A percentile compares a stretch with the other conserved stretches of the same genome.
Conservation (phyloP, 2,113 vertebrate genomes). For the Agapornis roseicollis region DNA sequence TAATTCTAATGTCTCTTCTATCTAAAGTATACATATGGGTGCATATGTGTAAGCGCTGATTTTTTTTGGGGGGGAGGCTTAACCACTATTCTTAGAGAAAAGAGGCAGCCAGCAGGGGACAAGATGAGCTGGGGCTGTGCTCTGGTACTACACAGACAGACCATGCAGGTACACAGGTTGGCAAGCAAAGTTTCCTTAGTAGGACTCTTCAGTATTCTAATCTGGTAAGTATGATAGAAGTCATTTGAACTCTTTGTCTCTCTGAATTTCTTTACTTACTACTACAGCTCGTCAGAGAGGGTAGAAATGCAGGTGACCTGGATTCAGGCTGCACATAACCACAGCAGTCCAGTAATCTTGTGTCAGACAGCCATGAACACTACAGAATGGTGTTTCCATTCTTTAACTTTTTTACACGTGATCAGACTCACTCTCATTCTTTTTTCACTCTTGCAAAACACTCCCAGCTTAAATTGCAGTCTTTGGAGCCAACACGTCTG, state of each 20-base stretch:
- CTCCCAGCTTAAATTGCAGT: conserved; percentile 76
- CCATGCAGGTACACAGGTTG: rapidly evolving
- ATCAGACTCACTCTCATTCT: neutral
- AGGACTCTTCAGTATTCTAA: neutral
- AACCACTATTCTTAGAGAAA: neutral
- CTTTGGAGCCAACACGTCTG: conserved; percentile 79
- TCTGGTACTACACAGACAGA: neutral
- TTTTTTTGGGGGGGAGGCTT: neutral
- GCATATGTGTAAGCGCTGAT: rapidly evolving
- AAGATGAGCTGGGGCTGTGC: neutral
- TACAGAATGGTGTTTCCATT: conserved; percentile 35
- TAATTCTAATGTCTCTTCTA: neutral
- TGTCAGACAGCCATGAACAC: conserved; percentile 43
- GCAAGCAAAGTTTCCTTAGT: neutral
- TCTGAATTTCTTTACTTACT: neutral
- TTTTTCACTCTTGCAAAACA: conserved; percentile 68
- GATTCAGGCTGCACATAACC: neutral
- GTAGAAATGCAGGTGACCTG: neutral
- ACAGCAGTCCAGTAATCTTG: conserved; percentile 6
- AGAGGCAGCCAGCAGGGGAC: neutral
- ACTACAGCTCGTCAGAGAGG: neutral
- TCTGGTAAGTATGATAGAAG: neutral
- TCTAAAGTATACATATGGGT: rapidly evolving
- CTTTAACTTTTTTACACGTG: neutral
- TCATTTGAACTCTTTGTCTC: neutral